Percentiles rank a stretch among this genome's conserved stretches.
These are phyloP conservation scores for Strix aluco DNA, from an alignment of 2,113 vertebrate species.

Conservation along the genomic window DNA sequence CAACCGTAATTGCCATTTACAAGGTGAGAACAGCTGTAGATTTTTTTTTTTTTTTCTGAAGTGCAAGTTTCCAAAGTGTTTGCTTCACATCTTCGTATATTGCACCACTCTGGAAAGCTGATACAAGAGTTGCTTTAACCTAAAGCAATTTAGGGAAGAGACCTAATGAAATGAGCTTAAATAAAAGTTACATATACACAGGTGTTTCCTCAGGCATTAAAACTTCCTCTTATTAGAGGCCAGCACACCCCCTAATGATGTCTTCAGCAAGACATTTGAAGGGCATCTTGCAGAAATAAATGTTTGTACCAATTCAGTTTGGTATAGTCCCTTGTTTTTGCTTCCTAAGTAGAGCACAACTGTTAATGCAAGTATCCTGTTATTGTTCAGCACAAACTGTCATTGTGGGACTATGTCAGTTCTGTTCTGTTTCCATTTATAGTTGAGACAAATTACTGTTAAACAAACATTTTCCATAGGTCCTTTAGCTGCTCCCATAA, in stretches of 20 bases:
- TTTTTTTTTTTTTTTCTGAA: neutral
- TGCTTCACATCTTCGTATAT: neutral
- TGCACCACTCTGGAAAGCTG: neutral
- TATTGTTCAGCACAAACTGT: conserved; percentile 50
- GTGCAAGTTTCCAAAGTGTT: neutral
- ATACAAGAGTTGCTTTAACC: neutral
- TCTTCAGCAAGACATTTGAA: conserved; percentile 4
- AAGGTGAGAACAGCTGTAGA: neutral
- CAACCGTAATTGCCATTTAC: neutral
- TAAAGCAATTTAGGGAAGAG: neutral
- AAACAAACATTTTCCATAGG: conserved; percentile 50
- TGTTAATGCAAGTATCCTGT: conserved; percentile 61
- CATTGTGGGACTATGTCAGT: conserved; percentile 41
- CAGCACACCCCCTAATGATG: neutral
- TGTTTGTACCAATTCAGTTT: neutral
- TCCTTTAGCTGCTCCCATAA: conserved; percentile 26
- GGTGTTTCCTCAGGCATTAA: conserved; percentile 33
- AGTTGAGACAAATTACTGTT: conserved; percentile 37
- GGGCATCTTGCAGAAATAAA: neutral
- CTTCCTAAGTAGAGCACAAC: conserved; percentile 23
- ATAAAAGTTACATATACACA: neutral
- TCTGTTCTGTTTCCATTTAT: conserved; percentile 53
- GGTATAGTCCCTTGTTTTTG: neutral
- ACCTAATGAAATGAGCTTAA: neutral
- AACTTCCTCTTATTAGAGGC: conserved; percentile 2